Conservation (phyloP, 2,888 invertebrate species). For the Seira ritae region DNA sequence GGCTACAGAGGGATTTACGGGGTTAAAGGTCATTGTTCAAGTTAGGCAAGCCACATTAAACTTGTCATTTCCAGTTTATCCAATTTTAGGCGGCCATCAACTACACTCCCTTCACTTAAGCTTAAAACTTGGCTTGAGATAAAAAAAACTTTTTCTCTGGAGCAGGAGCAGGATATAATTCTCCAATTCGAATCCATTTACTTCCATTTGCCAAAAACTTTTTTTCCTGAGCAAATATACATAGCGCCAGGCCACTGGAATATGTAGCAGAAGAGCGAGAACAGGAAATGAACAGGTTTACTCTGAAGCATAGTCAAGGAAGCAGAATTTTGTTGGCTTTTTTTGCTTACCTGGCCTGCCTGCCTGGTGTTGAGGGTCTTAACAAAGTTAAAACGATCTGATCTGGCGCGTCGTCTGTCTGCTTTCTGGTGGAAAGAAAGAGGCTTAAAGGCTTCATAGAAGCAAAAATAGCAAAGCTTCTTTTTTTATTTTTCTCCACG, state of each 20-base stretch:
- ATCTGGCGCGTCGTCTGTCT: no score
- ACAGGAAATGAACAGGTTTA: not conserved
- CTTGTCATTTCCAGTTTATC: slow-evolving; percentile 55
- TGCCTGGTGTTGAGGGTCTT: slow-evolving; percentile 17
- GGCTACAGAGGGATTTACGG: not conserved
- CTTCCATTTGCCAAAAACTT: not conserved
- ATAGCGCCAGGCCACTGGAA: not conserved
- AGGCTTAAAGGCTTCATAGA: no score
- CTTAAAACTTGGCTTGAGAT: not conserved
- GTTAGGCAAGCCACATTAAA: slow-evolving; percentile 50
- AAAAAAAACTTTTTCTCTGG: not conserved
- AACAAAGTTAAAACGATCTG: slow-evolving; percentile 41
- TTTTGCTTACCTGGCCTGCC: not conserved
- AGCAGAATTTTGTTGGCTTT: not conserved
- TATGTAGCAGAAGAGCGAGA: not conserved
- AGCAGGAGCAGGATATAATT: not conserved
- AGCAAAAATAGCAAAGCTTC: no score
- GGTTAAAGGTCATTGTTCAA: slow-evolving; percentile 56
- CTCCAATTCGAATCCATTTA: not conserved
- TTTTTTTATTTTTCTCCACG: no score
- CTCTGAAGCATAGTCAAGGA: not conserved
- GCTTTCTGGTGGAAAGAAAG: no score
- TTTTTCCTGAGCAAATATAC: no score
- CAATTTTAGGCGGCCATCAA: slow-evolving; percentile 39
- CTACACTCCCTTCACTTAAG: not conserved